Base-by-base conservation (phyloP, 2,888 invertebrate species). In the Pseudococcus viburni region DNA sequence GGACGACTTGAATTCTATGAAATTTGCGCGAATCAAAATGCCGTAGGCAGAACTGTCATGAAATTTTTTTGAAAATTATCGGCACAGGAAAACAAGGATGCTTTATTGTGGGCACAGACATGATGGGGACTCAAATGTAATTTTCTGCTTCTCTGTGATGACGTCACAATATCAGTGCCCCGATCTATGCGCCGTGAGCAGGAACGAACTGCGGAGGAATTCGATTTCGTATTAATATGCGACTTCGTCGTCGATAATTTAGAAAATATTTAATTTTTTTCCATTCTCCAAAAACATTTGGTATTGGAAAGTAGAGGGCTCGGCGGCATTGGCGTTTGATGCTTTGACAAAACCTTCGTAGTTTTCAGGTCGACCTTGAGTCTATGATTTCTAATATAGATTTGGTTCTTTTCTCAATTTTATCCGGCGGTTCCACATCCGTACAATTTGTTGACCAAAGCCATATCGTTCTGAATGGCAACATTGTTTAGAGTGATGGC, bases 181-280 rank as follows among this genome's bases (percentile, higher is more conserved):
- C n/a, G n/a, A n/a, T n/a, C n/a, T 98, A 97, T 77, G 97, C 97
- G 89, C 98, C 98, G 91, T 97, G 97, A 90, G 97, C 96, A 68
- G 96, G 95, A 80, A 97, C 95, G 92, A 95, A 96, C 96, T 96
- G 93, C 89, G 94, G 93, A 89, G 90, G 90, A 89, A 90, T 89
- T 15, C 48, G 33, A 19, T 68, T 46, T 85, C n/a, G 68, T 68
- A 89, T 17, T 11, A 73, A 73, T 17, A 64, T 15, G 19, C 64
- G 55, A 55, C 26, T n/a, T 33, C 26, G 26, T n/a, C n/a, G n/a
- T 33, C 3, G 26, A 33, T n/a, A n/a, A n/a, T n/a, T 33, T 33
- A 33, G 3, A 33, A 33, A 33, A 33, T 15, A 9, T 11, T 88
- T 86, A 90, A 91, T 92, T 91, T 92, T 92, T 90, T 91, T 92